Conservation (phyloP, 2,797 vertebrate genomes). For the Ataeniobius toweri region DNA sequence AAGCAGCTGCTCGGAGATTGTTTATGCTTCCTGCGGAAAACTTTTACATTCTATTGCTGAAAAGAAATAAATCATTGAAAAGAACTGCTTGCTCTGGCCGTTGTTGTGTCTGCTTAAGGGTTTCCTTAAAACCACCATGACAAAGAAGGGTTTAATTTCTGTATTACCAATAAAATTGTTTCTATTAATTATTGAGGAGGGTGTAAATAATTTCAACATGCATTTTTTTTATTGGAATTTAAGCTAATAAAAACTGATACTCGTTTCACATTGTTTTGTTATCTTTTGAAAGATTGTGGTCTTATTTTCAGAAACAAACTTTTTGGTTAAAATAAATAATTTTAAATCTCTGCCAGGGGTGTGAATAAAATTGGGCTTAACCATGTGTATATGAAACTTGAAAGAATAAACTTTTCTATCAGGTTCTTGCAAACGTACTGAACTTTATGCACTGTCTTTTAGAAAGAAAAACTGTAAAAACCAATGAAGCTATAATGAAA, state of each 20-base stretch:
- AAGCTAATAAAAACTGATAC: background rate
- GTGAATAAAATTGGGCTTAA: background rate
- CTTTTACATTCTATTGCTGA: too few species aligned
- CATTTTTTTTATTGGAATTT: background rate
- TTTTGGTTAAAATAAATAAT: background rate
- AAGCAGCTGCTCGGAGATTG: too few species aligned
- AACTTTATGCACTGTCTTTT: background rate
- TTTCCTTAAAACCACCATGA: too few species aligned
- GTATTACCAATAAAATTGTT: too few species aligned
- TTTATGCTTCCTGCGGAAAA: too few species aligned
- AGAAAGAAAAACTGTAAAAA: too few species aligned
- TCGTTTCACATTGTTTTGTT: background rate
- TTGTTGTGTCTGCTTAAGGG: too few species aligned
- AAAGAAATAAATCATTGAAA: too few species aligned
- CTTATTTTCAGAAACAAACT: background rate
- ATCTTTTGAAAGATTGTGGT: background rate
- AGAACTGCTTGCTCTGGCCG: too few species aligned
- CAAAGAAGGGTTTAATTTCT: too few species aligned
- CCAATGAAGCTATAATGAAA: too few species aligned
- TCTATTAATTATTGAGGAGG: background rate
- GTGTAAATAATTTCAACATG: background rate
- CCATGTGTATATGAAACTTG: background rate
- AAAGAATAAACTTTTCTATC: background rate
- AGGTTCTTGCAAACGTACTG: background rate
- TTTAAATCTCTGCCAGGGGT: background rate